These are phyloP conservation scores for Clarias laeviceps DNA, from an alignment of 2,797 vertebrate genomes.

Conservation along the genomic window DNA sequence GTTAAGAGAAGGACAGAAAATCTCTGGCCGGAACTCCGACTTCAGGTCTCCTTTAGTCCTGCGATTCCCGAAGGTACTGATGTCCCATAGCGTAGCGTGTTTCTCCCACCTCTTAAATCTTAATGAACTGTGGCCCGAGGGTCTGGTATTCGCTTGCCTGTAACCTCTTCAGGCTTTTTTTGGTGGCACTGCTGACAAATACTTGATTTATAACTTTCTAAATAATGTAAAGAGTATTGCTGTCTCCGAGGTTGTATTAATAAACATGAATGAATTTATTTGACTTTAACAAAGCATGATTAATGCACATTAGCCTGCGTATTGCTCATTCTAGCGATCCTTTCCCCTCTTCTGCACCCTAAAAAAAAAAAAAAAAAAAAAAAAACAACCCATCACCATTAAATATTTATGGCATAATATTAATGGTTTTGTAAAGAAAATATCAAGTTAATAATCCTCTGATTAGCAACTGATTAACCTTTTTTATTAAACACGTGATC, in stretches of 20 bases:
- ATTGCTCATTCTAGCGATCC: slow-evolving; percentile 72
- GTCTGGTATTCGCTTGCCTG: slow-evolving; percentile 54
- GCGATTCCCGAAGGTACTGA: slow-evolving; percentile 11
- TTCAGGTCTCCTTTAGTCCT: slow-evolving; percentile 31
- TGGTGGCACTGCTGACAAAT: slow-evolving; percentile 72
- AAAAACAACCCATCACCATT: slow-evolving; percentile 78
- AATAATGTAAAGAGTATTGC: slow-evolving; percentile 84
- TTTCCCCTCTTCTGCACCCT: slow-evolving; percentile 53
- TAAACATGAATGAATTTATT: slow-evolving; percentile 86
- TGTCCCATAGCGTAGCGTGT: slow-evolving; percentile 52
- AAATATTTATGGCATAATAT: slow-evolving; percentile 85
- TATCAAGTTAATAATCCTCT: slow-evolving; percentile 85
- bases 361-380: slow-evolving; percentile 54
- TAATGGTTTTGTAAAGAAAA: slow-evolving; percentile 85
- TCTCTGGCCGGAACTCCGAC: slow-evolving; percentile 50
- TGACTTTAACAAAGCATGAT: slow-evolving; percentile 83
- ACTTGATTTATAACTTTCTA: slow-evolving; percentile 79
- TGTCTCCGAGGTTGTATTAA: slow-evolving; percentile 84
- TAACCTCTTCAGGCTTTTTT: slow-evolving; percentile 56
- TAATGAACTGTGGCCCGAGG: slow-evolving; percentile 70
- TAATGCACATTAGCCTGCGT: slow-evolving; percentile 80
- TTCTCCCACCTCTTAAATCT: slow-evolving; percentile 55
- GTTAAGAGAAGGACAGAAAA: slow-evolving; percentile 71
- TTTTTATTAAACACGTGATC: slow-evolving; percentile 84
- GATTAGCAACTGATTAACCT: slow-evolving; percentile 87